Conservation (phyloP, 2,888 invertebrate genomes). For the Erebia epiphron region DNA sequence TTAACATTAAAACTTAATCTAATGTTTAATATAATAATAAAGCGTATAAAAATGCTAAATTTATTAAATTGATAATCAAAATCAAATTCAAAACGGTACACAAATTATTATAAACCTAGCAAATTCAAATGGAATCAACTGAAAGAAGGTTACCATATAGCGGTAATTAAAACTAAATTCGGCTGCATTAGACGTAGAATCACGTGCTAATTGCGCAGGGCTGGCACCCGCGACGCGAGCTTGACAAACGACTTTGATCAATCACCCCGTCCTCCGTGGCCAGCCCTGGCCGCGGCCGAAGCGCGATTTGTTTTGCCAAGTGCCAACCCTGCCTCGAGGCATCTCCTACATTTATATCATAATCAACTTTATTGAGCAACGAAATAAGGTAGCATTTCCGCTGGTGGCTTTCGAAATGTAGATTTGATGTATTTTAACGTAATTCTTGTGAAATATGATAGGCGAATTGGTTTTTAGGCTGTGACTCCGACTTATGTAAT, state of each 20-base stretch:
- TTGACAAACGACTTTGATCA: slow-evolving; percentile 81
- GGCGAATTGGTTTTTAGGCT: slow-evolving; percentile 31
- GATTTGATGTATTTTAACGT: slow-evolving; percentile 27
- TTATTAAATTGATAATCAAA: not conserved
- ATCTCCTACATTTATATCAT: slow-evolving; percentile 1
- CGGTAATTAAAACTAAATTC: slow-evolving; percentile 74
- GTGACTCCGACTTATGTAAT: slow-evolving; percentile 16
- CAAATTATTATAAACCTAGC: slow-evolving; percentile 5
- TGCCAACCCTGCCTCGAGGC: slow-evolving; percentile 66
- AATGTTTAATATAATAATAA: too few relatives aligned
- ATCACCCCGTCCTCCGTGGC: slow-evolving; percentile 75
- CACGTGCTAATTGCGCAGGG: slow-evolving; percentile 77
- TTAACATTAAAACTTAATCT: too few relatives aligned
- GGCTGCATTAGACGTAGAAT: slow-evolving; percentile 72
- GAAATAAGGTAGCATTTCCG: slow-evolving; percentile 4
- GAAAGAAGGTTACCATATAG: slow-evolving; percentile 22
- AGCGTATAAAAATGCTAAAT: too few relatives aligned
- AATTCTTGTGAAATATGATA: slow-evolving; percentile 37
- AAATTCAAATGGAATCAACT: slow-evolving; percentile 17
- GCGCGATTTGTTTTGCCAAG: slow-evolving; percentile 60
- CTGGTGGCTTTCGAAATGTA: slow-evolving; percentile 4
- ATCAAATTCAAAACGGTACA: not conserved
- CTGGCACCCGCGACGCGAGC: slow-evolving; percentile 75
- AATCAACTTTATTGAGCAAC: slow-evolving; percentile 6
- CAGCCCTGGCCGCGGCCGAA: slow-evolving; percentile 66